Evolutionary conservation across 2,888 invertebrate species (phyloP).

Genomic region (Rhamphomyia laevipes): DNA sequence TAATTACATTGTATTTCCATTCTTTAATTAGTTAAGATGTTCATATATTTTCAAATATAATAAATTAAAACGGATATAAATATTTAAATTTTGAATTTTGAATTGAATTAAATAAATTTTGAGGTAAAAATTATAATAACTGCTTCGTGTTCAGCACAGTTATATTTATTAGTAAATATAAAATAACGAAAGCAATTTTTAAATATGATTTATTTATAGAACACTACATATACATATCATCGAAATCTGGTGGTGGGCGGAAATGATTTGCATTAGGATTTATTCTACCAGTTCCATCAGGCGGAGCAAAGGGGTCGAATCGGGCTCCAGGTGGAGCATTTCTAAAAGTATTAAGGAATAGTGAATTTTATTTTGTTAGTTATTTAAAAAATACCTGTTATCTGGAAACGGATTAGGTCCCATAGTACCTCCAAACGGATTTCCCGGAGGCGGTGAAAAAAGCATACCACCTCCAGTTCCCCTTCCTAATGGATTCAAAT

Average conservation of each 20-base stretch:
- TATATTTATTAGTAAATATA: too few relatives aligned
- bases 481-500: conserved; percentile 63
- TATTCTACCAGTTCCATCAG: conserved; percentile 39
- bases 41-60: too few relatives aligned
- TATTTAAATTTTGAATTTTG: too few relatives aligned
- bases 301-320: conserved; percentile 76
- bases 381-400: background rate
- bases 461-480: conserved; percentile 70
- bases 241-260: conserved; percentile 40
- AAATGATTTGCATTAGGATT: conserved; percentile 58
- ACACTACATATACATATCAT: background rate
- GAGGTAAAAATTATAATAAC: too few relatives aligned
- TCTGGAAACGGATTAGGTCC: conserved; percentile 16
- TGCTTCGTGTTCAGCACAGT: too few relatives aligned
- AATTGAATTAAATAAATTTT: too few relatives aligned
- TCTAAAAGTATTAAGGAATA: background rate
- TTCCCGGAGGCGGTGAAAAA: conserved; percentile 42
- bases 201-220: background rate
- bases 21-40: too few relatives aligned
- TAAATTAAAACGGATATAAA: too few relatives aligned
- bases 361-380: too few relatives aligned
- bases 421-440: conserved; percentile 18
- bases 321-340: conserved; percentile 53
- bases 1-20: too few relatives aligned
- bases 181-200: too few relatives aligned